Conservation (phyloP, 2,888 invertebrate genomes). For the Microctonus brassicae region DNA sequence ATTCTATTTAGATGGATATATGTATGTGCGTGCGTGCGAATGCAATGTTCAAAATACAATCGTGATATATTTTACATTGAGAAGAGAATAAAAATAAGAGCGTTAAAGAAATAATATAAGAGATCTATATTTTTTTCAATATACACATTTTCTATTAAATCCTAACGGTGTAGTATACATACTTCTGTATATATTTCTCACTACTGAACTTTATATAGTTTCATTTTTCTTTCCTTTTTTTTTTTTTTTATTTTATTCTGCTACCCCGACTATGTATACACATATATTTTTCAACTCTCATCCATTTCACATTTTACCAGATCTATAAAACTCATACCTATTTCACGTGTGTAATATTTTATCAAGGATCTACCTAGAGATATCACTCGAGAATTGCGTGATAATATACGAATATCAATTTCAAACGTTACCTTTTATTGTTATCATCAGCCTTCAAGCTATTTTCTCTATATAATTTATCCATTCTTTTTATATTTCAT, state of each 20-base stretch:
- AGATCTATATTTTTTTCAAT: conserved; percentile 43
- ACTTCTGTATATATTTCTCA: neutral
- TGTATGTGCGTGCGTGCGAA: too few relatives aligned
- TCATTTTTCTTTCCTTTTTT: too few relatives aligned
- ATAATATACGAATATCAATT: conserved; percentile 5
- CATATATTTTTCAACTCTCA: neutral
- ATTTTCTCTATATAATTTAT: neutral
- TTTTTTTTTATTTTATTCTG: neutral
- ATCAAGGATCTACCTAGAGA: neutral
- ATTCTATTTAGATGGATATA: neutral
- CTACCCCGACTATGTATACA: neutral
- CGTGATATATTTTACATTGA: neutral
- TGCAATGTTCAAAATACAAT: neutral
- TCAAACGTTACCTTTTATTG: neutral
- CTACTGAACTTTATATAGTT: neutral
- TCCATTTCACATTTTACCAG: conserved; percentile 12
- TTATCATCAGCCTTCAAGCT: neutral
- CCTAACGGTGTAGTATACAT: conserved; percentile 37
- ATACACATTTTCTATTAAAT: conserved; percentile 46
- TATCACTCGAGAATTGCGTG: neutral
- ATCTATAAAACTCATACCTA: conserved; percentile 17
- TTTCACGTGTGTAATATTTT: conserved; percentile 18
- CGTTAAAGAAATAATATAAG: neutral
- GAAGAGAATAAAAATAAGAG: neutral
- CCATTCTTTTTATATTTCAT: neutral